Percentiles rank a stretch among this genome's conserved stretches.
phyloP scores from a whole-genome alignment of 2,113 vertebrate species.

The Dendrocopos noguchii region DNA sequence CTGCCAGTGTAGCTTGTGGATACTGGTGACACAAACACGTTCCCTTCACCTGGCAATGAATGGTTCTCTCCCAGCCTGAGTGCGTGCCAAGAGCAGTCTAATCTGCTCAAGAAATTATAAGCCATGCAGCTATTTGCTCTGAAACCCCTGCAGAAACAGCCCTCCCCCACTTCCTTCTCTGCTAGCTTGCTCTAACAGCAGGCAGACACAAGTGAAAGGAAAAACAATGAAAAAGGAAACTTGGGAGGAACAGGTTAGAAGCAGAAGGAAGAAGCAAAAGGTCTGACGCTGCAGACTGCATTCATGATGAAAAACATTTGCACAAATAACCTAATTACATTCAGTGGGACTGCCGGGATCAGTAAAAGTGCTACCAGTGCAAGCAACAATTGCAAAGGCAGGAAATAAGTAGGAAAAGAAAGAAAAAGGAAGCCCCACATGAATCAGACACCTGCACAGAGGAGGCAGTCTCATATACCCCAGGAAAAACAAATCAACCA shows the following conservation, averaged over 20 bases:
- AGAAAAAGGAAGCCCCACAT: slow-evolving; percentile 50
- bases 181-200: slow-evolving; percentile 20
- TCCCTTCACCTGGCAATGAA: not conserved
- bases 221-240: slow-evolving; percentile 70
- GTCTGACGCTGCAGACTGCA: slow-evolving; percentile 47
- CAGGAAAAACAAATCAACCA: slow-evolving; percentile 60
- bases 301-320: slow-evolving; percentile 37
- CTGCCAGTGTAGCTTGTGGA: not conserved
- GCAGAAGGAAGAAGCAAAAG: slow-evolving; percentile 69
- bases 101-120: slow-evolving; percentile 47
- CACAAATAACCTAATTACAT: slow-evolving; percentile 43
- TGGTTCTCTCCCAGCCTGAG: not conserved
- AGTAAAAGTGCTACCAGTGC: slow-evolving; percentile 42
- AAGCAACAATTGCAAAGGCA: slow-evolving; percentile 50
- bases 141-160: slow-evolving; percentile 31
- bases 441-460: slow-evolving; percentile 49
- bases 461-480: not conserved
- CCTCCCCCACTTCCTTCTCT: slow-evolving; percentile 63
- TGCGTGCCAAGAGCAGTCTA: not conserved
- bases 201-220: slow-evolving; percentile 66
- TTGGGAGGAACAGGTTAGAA: slow-evolving; percentile 67
- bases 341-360: not conserved
- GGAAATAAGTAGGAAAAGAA: slow-evolving; percentile 67
- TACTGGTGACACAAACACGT: not conserved
- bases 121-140: not conserved